Conservation (phyloP, 2,797 vertebrate species). For the Spatula clypeata region DNA sequence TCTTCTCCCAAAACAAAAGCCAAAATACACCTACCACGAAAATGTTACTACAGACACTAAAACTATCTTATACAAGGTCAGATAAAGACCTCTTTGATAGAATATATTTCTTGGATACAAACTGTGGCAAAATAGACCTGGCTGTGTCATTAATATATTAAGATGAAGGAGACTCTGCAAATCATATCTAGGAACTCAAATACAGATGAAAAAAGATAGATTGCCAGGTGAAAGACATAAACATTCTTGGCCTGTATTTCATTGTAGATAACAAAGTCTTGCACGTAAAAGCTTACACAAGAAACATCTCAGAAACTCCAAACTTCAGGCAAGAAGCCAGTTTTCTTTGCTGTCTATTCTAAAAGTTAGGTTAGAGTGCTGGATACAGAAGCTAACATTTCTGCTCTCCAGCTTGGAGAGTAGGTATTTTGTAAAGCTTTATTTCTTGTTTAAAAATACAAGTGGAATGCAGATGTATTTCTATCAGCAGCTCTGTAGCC, state of each 20-base stretch:
- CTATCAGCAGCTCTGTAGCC: background rate
- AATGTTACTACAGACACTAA: background rate
- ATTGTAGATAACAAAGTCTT: background rate
- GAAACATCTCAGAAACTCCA: background rate
- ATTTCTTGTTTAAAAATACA: background rate
- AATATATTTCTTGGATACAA: background rate
- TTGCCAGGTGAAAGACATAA: background rate
- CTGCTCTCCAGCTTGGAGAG: background rate
- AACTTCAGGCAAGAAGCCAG: background rate
- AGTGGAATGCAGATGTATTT: background rate
- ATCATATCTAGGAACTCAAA: background rate
- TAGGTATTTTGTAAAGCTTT: background rate
- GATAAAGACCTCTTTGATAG: background rate
- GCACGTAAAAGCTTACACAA: background rate
- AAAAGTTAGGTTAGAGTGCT: slow-evolving; percentile 25
- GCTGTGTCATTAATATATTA: background rate
- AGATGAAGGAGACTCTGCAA: background rate
- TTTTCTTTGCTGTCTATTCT: slow-evolving; percentile 17
- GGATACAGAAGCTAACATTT: background rate
- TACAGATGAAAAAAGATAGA: background rate
- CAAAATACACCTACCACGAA: background rate
- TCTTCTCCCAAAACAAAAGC: slow-evolving; percentile 9
- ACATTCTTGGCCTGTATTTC: slow-evolving; percentile 17
- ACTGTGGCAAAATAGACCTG: background rate
- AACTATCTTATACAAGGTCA: slow-evolving; percentile 2